Evolutionary conservation across 2,113 vertebrate genomes (phyloP).

Genomic region (Toxostoma redivivum): DNA sequence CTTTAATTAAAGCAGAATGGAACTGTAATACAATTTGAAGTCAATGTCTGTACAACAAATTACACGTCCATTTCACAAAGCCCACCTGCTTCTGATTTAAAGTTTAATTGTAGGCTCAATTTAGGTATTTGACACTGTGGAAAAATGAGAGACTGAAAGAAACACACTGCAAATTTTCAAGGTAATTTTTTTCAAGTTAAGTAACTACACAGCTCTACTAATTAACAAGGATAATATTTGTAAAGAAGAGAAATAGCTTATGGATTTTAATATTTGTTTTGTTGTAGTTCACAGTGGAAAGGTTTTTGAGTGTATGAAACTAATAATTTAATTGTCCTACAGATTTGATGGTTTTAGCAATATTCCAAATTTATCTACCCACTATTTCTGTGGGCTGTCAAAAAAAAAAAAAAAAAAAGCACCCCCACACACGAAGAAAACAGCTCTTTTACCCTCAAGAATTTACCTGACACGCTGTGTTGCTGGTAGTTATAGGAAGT

Average conservation of each 20-base stretch:
- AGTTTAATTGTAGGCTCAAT: neutral
- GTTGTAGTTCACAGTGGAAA: neutral
- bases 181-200: neutral
- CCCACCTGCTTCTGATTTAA: neutral
- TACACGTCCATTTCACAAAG: neutral
- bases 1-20: neutral
- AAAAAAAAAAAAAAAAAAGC: no score
- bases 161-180: neutral
- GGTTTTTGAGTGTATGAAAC: neutral
- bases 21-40: neutral
- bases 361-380: neutral
- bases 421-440: neutral
- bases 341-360: neutral
- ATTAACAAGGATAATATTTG: neutral
- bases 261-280: neutral
- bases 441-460: neutral
- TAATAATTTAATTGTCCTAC: neutral
- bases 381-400: neutral
- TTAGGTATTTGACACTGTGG: neutral
- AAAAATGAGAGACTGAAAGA: neutral
- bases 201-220: neutral
- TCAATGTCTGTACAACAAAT: neutral
- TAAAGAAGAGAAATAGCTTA: neutral
- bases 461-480: slow-evolving; percentile 94
- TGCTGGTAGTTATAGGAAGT: slow-evolving; percentile 99